These are phyloP conservation scores for Spodoptera litura DNA, from an alignment of 1,140 invertebrate species.

Conservation along the genomic window DNA sequence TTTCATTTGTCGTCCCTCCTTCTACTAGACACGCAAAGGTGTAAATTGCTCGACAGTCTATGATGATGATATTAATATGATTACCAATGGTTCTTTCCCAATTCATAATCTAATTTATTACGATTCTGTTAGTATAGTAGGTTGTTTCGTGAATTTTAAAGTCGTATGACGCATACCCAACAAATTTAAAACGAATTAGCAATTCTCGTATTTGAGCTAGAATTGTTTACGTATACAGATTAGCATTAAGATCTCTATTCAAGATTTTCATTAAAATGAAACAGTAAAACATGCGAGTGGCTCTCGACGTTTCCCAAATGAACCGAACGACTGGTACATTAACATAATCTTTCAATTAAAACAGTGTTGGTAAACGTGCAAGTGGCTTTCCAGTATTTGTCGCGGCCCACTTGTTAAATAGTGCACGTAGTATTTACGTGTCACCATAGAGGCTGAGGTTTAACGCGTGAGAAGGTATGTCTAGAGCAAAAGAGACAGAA, in stretches of 20 bases:
- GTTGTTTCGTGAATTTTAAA: slow-evolving; percentile 44
- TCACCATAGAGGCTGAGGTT: slow-evolving; percentile 63
- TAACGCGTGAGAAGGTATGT: slow-evolving; percentile 54
- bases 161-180: slow-evolving; percentile 43
- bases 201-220: not conserved
- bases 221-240: not conserved
- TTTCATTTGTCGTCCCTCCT: slow-evolving; percentile 47
- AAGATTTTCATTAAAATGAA: slow-evolving; percentile 10
- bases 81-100: not conserved
- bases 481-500: slow-evolving; percentile 44
- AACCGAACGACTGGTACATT: slow-evolving; percentile 28
- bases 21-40: slow-evolving; percentile 35
- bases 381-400: slow-evolving; percentile 55
- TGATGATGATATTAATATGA: not conserved
- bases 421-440: slow-evolving; percentile 70
- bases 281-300: not conserved
- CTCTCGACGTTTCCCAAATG: slow-evolving; percentile 22
- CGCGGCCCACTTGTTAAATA: slow-evolving; percentile 71
- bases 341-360: slow-evolving; percentile 48
- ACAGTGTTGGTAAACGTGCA: slow-evolving; percentile 34
- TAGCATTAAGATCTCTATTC: slow-evolving; percentile 3
- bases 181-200: slow-evolving; percentile 14
- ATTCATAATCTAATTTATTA: slow-evolving; percentile 23
- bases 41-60: slow-evolving; percentile 50
- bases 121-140: slow-evolving; percentile 3